Evolutionary conservation across 1,140 invertebrate species (phyloP).

Genomic region (Monomorium pharaonis): DNA sequence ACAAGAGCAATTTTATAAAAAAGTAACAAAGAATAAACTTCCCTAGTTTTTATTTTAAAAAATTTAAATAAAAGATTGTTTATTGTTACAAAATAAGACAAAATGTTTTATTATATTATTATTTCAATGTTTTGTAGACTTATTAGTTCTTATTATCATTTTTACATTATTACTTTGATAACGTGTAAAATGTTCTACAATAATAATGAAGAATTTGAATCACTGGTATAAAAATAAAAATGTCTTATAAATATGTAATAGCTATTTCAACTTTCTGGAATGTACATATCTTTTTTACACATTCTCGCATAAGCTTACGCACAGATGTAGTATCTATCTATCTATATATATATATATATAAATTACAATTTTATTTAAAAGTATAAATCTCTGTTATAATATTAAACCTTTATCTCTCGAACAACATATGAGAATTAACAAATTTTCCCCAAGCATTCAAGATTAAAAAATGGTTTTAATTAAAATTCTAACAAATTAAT

Average conservation of each 20-base stretch:
- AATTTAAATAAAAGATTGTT: conserved; percentile 1
- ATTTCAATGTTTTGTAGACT: background rate
- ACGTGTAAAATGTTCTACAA: conserved; percentile 6
- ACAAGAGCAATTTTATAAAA: background rate
- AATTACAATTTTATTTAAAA: conserved; percentile 13
- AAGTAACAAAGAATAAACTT: background rate
- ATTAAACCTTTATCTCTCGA: background rate
- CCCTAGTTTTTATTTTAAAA: background rate
- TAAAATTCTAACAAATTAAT: background rate
- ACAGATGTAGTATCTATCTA: background rate
- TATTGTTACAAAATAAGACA: background rate
- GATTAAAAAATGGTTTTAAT: background rate
- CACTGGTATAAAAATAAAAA: conserved; percentile 40
- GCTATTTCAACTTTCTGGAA: conserved; percentile 15
- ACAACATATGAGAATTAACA: conserved; percentile 6
- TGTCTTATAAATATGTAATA: background rate
- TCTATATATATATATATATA: background rate
- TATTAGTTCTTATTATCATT: background rate
- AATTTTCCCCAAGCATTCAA: background rate
- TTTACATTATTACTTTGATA: background rate
- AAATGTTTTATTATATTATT: background rate
- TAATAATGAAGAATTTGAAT: background rate
- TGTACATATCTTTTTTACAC: conserved; percentile 14
- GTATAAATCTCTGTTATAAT: background rate
- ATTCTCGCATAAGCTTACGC: conserved; percentile 22